Evolutionary conservation across 2,113 vertebrate genomes (phyloP).

Genomic region (Bombycilla garrulus): DNA sequence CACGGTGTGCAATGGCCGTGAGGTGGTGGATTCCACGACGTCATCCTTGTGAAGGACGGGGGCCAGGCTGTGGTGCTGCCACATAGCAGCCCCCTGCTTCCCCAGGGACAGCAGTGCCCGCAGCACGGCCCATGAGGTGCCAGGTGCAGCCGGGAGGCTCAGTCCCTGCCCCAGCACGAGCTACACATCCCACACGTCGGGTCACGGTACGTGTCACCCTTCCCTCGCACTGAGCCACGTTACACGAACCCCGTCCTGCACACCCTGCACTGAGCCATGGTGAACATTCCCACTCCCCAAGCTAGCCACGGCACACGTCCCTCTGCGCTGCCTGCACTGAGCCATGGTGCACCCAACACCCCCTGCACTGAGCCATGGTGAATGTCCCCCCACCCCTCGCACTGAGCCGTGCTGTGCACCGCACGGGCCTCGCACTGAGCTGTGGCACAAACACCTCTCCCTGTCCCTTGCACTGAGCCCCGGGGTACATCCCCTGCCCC

Average conservation of each 20-base stretch:
- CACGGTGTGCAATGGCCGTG: conserved; percentile 92
- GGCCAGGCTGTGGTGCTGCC: neutral
- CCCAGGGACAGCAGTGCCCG: neutral
- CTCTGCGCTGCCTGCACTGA: neutral
- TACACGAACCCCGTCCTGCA: neutral
- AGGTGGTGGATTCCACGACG: conserved; percentile 95
- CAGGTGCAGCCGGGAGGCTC: neutral
- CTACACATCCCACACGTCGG: rapidly evolving
- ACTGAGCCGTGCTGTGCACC: neutral
- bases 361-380: neutral
- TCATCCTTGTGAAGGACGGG: conserved; percentile 86
- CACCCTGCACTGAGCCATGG: neutral
- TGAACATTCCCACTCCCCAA: neutral
- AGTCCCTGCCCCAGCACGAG: neutral
- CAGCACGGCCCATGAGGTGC: rapidly evolving
- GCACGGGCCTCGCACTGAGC: neutral
- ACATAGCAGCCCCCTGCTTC: neutral
- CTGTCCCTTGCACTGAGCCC: neutral
- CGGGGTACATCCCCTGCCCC: rapidly evolving
- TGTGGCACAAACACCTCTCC: neutral
- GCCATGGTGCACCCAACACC: neutral
- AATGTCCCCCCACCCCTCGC: neutral
- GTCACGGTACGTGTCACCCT: neutral
- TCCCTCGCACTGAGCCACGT: neutral
- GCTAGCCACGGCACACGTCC: rapidly evolving